These are phyloP conservation scores for Ptychadena robeensis DNA, from an alignment of 2,797 vertebrate species.

Conservation along the genomic window DNA sequence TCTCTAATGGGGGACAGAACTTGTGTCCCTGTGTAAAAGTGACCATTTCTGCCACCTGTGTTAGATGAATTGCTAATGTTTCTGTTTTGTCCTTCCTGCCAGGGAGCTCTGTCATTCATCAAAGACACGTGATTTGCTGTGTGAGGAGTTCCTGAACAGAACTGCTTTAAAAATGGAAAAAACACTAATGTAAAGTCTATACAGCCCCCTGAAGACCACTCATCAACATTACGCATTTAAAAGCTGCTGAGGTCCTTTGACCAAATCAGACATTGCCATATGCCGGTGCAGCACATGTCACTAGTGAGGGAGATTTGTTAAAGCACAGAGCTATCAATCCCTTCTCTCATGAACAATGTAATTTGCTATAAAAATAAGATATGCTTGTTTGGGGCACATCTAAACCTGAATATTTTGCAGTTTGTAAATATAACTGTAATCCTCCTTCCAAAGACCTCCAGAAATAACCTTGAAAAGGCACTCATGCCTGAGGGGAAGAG, in stretches of 20 bases:
- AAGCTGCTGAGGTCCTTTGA: not conserved
- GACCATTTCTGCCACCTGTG: not conserved
- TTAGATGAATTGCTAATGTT: conserved; percentile 2
- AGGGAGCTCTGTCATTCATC: conserved; percentile 12
- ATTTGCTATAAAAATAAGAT: not conserved
- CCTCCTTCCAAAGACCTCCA: not conserved
- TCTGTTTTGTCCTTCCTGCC: not conserved
- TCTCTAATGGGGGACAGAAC: not conserved
- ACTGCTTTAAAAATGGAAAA: not conserved
- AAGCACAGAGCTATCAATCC: conserved; percentile 6
- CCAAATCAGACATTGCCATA: not conserved
- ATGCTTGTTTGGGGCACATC: not conserved
- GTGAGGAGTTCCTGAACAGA: not conserved
- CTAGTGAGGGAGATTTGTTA: not conserved
- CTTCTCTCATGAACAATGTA: not conserved
- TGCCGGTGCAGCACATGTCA: not conserved
- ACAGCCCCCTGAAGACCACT: conserved; percentile 8
- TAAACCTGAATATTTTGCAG: no score
- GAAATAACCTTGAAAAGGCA: not conserved
- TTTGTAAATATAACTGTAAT: not conserved
- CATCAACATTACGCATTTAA: conserved; percentile 19
- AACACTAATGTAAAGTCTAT: conserved; percentile 14
- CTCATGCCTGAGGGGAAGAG: no score
- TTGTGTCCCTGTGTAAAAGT: not conserved
- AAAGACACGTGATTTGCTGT: conserved; percentile 1